Percentiles rank a stretch among this genome's conserved stretches.
Evolutionary conservation across 2,797 vertebrate species (phyloP).

Genomic region (Phyllotis vaccarum): DNA sequence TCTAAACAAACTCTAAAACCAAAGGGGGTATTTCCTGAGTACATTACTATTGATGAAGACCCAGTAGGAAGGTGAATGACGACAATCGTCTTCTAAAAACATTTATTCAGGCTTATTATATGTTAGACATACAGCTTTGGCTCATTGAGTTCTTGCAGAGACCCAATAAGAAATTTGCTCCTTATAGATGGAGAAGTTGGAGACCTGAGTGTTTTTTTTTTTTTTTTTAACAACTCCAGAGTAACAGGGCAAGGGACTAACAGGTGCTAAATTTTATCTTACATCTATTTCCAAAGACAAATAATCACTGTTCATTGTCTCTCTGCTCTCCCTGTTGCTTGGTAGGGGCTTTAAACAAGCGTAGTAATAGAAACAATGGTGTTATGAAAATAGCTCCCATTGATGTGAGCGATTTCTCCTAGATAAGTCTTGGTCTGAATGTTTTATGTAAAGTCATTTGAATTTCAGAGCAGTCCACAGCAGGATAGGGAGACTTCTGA

Average conservation of each 20-base stretch:
- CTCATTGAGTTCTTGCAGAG: background rate
- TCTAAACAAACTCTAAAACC: slow-evolving; percentile 22
- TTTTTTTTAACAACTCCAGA: slow-evolving; percentile 15
- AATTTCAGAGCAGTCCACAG: background rate
- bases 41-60: background rate
- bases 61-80: background rate
- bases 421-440: background rate
- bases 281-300: slow-evolving; percentile 12
- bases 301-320: background rate
- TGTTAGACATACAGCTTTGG: background rate
- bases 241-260: background rate
- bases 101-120: background rate
- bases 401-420: background rate
- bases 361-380: slow-evolving; percentile 12
- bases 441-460: slow-evolving; percentile 19
- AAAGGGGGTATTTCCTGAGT: slow-evolving; percentile 5
- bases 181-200: background rate
- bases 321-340: background rate
- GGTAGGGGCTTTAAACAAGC: background rate
- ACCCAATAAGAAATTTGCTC: background rate
- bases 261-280: slow-evolving; percentile 2
- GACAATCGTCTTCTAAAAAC: background rate
- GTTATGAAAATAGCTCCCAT: background rate
- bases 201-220: background rate
- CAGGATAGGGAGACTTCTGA: background rate